Percentiles rank a stretch among this genome's conserved stretches.
Conservation (phyloP, 2,113 vertebrate genomes). For the Lontra canadensis region DNA sequence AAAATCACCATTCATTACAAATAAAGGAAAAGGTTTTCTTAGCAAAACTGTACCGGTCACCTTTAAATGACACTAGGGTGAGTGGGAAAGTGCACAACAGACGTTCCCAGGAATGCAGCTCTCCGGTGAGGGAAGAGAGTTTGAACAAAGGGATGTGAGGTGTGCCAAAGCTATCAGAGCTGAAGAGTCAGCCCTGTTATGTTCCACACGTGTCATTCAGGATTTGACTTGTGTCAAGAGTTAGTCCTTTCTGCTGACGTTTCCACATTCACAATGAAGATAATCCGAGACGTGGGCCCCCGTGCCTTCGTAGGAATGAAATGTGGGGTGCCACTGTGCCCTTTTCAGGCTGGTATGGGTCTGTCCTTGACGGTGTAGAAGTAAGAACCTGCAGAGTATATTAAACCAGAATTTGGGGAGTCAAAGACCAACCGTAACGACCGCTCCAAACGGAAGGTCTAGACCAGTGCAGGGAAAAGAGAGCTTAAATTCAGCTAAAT, state of each 20-base stretch:
- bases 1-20: slow-evolving; percentile 52
- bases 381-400: neutral
- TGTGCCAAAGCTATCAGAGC: slow-evolving; percentile 76
- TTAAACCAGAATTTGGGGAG: neutral
- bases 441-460: neutral
- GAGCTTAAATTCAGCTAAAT: neutral
- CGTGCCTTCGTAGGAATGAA: neutral
- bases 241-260: slow-evolving; percentile 3
- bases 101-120: slow-evolving; percentile 77
- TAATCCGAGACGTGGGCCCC: neutral
- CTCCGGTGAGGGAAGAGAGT: slow-evolving; percentile 68
- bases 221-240: slow-evolving; percentile 41
- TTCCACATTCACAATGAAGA: slow-evolving; percentile 39
- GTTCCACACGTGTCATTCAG: slow-evolving; percentile 41
- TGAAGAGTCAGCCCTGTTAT: slow-evolving; percentile 61
- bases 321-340: neutral
- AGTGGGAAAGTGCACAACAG: slow-evolving; percentile 68
- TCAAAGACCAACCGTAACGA: neutral
- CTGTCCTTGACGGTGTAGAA: neutral
- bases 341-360: neutral
- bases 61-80: slow-evolving; percentile 51
- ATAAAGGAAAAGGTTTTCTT: slow-evolving; percentile 13
- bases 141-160: slow-evolving; percentile 74
- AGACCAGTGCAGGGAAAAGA: neutral
- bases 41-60: neutral